Conservation (phyloP, 2,888 invertebrate genomes). For the Drosophila acutilabella region DNA sequence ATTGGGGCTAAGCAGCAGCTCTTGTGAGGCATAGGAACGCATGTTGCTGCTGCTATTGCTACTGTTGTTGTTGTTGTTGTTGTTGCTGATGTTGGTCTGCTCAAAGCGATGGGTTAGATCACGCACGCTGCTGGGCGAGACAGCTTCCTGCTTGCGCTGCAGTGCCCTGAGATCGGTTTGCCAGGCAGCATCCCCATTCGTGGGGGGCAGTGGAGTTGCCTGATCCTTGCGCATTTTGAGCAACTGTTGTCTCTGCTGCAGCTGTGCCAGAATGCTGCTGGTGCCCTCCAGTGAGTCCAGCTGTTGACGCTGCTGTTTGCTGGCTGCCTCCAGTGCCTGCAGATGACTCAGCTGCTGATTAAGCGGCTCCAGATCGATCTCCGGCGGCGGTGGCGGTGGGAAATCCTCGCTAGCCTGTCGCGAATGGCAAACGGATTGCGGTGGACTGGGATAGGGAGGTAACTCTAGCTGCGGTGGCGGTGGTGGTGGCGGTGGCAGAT, state of each 20-base stretch:
- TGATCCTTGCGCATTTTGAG: neutral
- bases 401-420: conserved; percentile 95
- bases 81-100: conserved; percentile 75
- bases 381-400: conserved; percentile 92
- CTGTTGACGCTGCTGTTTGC: conserved; percentile 84
- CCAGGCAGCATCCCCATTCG: conserved; percentile 85
- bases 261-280: conserved; percentile 87
- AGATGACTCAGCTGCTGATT: conserved; percentile 88
- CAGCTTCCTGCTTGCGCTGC: conserved; percentile 67
- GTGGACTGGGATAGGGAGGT: conserved; percentile 93
- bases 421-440: conserved; percentile 91
- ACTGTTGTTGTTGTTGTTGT: no score
- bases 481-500: conserved; percentile 24
- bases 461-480: conserved; percentile 86
- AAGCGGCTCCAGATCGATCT: conserved; percentile 88
- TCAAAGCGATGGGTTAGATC: conserved; percentile 94
- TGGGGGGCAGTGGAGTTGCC: conserved; percentile 74
- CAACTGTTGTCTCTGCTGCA: conserved; percentile 86
- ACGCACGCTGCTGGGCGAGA: conserved; percentile 86
- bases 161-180: conserved; percentile 86
- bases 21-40: conserved; percentile 83
- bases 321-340: conserved; percentile 82
- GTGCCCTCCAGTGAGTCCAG: conserved; percentile 84
- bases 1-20: conserved; percentile 73
- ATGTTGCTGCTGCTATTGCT: conserved; percentile 63